Evolutionary conservation across 2,888 invertebrate genomes (phyloP), one percentile per base, ranked within the genome.

Genomic region (Zygothrica quintamaculata): DNA sequence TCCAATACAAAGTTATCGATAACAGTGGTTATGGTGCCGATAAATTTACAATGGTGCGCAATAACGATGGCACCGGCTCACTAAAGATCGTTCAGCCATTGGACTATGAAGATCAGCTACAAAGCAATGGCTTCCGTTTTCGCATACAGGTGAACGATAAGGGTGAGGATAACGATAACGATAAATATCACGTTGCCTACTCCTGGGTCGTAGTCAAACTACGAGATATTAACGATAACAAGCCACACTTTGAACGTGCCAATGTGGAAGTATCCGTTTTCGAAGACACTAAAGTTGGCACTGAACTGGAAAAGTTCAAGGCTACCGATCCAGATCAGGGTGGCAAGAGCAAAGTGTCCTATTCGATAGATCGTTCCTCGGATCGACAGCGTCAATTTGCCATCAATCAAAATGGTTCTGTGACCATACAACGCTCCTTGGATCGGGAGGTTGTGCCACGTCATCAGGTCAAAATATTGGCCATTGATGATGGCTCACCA

Each of bases 321-420:
- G 99, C 99, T 1, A 96, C 96, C 7, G 99, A 99, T 92, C 97
- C 96, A 1, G 99, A 99, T 92, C 98, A 98, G 91, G 96, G 97
- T 15, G 97, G 97, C 13, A 97, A 96, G 89, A 97, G 97, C 89
- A 96, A 96, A 92, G 96, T 96, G 0, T 96, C 96, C 0, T 98
- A 97, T 88, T 96, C 96, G 9, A 98, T 98, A 81, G 98, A 98
- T 89, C 93, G 98, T 73, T 94, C 95, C 9, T 98, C 98, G 1
- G 98, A 98, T 90, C 93, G 98, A 62, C 97, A 97, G 89, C 93
- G 98, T 40, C 98, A 98, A 90, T 98, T 98, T 91, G 95, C 96
- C 44, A 98, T 98, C 74, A 97, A 96, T 90, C 97, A 97, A 91
- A 97, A 97, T 91, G 98, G 98, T 16, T 97, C 97, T 0, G 98